Conservation (phyloP, 2,888 invertebrate genomes). For the Archips xylosteana region DNA sequence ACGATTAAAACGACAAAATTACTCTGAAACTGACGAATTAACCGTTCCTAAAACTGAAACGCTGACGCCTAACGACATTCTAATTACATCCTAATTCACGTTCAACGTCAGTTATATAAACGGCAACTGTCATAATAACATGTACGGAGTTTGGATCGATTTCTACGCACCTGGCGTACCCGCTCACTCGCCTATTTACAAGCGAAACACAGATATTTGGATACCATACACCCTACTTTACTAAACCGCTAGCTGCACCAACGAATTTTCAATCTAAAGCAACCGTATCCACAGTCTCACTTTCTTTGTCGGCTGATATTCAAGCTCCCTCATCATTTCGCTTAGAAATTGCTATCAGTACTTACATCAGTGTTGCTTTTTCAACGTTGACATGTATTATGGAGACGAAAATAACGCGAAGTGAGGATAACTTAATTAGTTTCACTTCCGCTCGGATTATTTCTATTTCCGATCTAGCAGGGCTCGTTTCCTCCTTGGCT, state of each 20-base stretch:
- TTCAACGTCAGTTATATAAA: conserved; percentile 66
- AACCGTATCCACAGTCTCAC: conserved; percentile 52
- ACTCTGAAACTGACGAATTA: conserved; percentile 17
- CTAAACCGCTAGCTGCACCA: conserved; percentile 49
- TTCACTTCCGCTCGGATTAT: conserved; percentile 82
- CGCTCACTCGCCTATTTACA: conserved; percentile 81
- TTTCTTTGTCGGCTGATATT: conserved; percentile 43
- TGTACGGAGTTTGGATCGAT: conserved; percentile 76
- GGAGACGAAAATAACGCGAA: conserved; percentile 79
- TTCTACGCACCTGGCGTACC: conserved; percentile 81
- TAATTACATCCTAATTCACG: conserved; percentile 37
- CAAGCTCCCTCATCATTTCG: conserved; percentile 64
- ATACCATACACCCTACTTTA: conserved; percentile 71
- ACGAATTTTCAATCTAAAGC: conserved; percentile 56
- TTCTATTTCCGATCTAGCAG: conserved; percentile 82
- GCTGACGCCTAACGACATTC: conserved; percentile 30
- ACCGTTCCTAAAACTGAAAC: conserved; percentile 14
- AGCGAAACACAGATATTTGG: conserved; percentile 82
- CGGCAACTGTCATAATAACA: conserved; percentile 81
- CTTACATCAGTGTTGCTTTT: conserved; percentile 74
- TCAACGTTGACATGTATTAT: conserved; percentile 75
- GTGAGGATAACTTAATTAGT: conserved; percentile 84
- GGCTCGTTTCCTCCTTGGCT: conserved; percentile 76
- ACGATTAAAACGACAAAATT: not conserved
- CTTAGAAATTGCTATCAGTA: conserved; percentile 72